phyloP scores from a whole-genome alignment of 2,113 vertebrate species.

The Cyphomyrus plagiostoma region DNA sequence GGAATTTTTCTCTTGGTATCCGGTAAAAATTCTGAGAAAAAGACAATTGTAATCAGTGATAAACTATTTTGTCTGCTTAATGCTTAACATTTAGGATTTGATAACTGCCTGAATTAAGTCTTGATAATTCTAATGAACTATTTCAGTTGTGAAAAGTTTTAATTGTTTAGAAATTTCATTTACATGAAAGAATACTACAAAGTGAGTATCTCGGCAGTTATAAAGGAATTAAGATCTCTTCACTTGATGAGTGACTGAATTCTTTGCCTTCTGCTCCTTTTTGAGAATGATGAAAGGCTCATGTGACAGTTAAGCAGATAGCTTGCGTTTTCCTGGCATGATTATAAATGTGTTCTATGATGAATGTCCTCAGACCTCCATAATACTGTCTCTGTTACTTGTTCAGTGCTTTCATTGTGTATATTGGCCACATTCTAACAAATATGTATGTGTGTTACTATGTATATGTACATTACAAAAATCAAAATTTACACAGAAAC shows the following conservation, averaged over 20 bases:
- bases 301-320: neutral
- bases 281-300: neutral
- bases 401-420: constrained; percentile 5
- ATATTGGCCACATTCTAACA: neutral
- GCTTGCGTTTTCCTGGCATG: neutral
- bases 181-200: neutral
- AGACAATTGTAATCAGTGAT: neutral
- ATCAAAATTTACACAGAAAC: neutral
- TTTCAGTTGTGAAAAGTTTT: neutral
- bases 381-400: constrained; percentile 2
- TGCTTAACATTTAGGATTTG: neutral
- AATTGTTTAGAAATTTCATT: neutral
- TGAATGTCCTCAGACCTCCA: constrained; percentile 1
- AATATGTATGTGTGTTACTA: neutral
- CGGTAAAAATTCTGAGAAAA: neutral
- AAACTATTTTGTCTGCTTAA: neutral
- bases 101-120: neutral
- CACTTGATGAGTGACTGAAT: neutral
- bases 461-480: constrained; percentile 10
- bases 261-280: neutral
- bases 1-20: neutral
- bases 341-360: constrained; percentile 3
- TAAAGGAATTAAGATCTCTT: neutral
- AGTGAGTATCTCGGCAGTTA: neutral
- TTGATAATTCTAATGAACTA: neutral